Evolutionary conservation across 2,888 invertebrate genomes (phyloP), one percentile per base, ranked within the genome.

Genomic region (Ligdia adustata): DNA sequence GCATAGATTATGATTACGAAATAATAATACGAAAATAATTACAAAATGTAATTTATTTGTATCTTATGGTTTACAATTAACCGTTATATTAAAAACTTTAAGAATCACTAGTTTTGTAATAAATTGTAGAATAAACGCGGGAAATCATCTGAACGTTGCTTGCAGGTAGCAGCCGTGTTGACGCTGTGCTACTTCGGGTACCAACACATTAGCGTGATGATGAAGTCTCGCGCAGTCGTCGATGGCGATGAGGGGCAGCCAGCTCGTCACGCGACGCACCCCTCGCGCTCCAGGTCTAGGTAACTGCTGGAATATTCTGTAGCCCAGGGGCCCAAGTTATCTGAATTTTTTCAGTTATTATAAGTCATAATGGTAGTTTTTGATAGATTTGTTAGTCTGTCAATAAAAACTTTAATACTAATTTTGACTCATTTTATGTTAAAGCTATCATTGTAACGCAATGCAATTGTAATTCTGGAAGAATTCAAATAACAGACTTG

Each of bases 121-220:
- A 11, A 14, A 13, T 13, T 14, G n/a, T 14, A 9, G n/a, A 22
- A 22, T 22, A n/a, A 22, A 22, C 5, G 5, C 16, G 2, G 22
- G 1, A n/a, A 3, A 1, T 22, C n/a, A 0, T 22, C 4, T 22
- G 6, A 3, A 2, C 6, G 7, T 32, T 15, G 0, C 2, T 33
- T 50, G 1, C 65, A 82, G 82, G 62, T 81, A 39, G 82, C 72
- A 2, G 75, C 66, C 0, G 40, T 83, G 5, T 57, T 85, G 24
- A 75, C 80, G 1, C 20, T 77, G 0, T 24, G 57, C 1, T 85
- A 81, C 62, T 42, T 84, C n/a, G 38, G 63, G 3, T 84, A 81
- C 58, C 82, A 83, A 52, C 80, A 75, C 60, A 72, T 76, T 60
- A 69, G 57, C 0, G 9, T 60, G 0, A 15, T 78, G 0, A 66